A percentile compares a stretch with the other conserved stretches of the same genome.
These are phyloP conservation scores for Enchytraeus crypticus DNA, from an alignment of 2,888 invertebrate species.

Conservation along the genomic window DNA sequence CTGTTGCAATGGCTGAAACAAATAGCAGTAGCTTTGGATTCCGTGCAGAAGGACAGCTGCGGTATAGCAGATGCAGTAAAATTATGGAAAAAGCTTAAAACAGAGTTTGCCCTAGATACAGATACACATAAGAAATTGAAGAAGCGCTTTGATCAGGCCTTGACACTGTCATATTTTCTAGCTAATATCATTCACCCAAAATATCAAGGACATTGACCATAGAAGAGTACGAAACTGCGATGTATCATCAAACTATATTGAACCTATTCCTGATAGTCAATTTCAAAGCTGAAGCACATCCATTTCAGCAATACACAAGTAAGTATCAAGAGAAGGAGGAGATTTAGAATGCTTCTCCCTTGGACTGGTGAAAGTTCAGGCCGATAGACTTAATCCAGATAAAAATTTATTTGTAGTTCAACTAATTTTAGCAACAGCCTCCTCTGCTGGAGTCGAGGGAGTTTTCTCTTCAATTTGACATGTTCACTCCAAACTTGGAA, in stretches of 20 bases:
- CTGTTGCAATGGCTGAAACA: neutral
- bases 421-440: too few relatives aligned
- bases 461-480: too few relatives aligned
- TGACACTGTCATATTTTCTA: neutral
- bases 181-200: neutral
- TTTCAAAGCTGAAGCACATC: neutral
- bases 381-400: neutral
- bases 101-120: neutral
- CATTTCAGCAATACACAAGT: neutral
- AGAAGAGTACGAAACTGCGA: too few relatives aligned
- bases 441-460: too few relatives aligned
- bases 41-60: neutral
- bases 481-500: too few relatives aligned
- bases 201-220: neutral
- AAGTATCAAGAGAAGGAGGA: neutral
- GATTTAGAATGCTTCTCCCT: neutral
- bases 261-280: too few relatives aligned
- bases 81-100: neutral
- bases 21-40: neutral
- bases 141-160: neutral
- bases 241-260: too few relatives aligned
- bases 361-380: neutral
- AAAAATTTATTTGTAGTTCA: too few relatives aligned
- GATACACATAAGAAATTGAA: neutral
- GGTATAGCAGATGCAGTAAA: constrained; percentile 1